phyloP scores from a whole-genome alignment of 2,888 invertebrate genomes.

The Nephrotoma guestfalica region DNA sequence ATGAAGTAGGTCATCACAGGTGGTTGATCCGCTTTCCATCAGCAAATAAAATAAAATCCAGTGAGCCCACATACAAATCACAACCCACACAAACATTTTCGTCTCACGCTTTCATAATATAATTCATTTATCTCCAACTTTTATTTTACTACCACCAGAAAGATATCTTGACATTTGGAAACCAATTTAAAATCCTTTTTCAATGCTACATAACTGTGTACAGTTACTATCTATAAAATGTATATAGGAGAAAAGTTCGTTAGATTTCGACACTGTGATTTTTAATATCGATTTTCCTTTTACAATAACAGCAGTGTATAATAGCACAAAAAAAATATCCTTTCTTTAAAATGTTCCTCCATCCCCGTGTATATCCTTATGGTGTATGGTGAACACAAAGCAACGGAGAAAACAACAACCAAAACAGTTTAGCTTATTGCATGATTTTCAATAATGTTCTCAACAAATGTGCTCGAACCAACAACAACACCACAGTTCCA shows the following conservation, averaged over 20 bases:
- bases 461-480: not conserved
- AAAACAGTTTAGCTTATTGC: not conserved
- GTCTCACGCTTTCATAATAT: not conserved
- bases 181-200: not conserved
- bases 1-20: not conserved
- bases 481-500: too few species aligned
- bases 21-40: not conserved
- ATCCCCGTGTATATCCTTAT: not conserved
- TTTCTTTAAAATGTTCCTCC: not conserved
- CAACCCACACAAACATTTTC: not conserved
- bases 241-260: not conserved
- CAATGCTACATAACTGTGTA: not conserved
- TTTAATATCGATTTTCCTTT: not conserved
- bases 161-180: not conserved
- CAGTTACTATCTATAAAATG: not conserved
- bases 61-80: not conserved
- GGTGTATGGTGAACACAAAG: not conserved
- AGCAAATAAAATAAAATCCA: not conserved
- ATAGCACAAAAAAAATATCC: not conserved
- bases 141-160: not conserved
- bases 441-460: not conserved
- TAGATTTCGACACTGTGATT: not conserved
- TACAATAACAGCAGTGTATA: not conserved
- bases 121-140: not conserved
- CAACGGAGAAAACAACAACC: not conserved